Base-by-base conservation (phyloP, 1,140 invertebrate genomes). In the Anoplophora glabripennis region DNA sequence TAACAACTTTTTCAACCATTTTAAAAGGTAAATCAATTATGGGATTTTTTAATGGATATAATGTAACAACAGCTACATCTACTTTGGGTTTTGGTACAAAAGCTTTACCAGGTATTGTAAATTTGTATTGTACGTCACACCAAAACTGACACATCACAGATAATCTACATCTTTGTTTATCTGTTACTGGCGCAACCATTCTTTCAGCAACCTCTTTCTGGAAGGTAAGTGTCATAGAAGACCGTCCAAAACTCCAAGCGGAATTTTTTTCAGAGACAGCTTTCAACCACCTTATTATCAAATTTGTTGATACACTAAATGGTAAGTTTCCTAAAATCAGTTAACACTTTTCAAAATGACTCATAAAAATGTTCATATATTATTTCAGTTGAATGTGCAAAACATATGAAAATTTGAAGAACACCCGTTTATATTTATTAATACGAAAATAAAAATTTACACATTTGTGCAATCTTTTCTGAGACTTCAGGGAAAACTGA, bases 81-180 rank as follows among this genome's bases (percentile, higher is more conserved):
- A 99, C 96, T 52, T 99, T 84, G 0, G 97, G 96, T 71, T 89
- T 86, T 0, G 97, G 97, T 44, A 98, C 81, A 83, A 99, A 99
- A 7, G 89, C 88, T 64, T 76, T 79, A 78, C 94, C 95, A 55
- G 90, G 86, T 72, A 99, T 97, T 49, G 86, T 86, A 78, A 96
- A 97, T 70, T 89, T 86, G 41, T 93, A 80, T 37, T 88, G 72
- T 0, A 94, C 90, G 59, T 88, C 75, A 60, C 94, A 94, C 83
- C 92, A 93, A 72, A 92, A 85, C 76, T 99, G 97, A 70, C 91
- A 93, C 89, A 99, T 97, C 7, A 98, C 81, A 2, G 94, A 98
- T 4, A 99, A 75, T 46, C 67, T 52, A 75, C 92, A 93, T 68
- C 97, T 81, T 72, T 93, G 85, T 10, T 78, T 70, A 42, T 81